phyloP scores from a whole-genome alignment of 2,797 vertebrate species.

The Macrochelys suwanniensis region DNA sequence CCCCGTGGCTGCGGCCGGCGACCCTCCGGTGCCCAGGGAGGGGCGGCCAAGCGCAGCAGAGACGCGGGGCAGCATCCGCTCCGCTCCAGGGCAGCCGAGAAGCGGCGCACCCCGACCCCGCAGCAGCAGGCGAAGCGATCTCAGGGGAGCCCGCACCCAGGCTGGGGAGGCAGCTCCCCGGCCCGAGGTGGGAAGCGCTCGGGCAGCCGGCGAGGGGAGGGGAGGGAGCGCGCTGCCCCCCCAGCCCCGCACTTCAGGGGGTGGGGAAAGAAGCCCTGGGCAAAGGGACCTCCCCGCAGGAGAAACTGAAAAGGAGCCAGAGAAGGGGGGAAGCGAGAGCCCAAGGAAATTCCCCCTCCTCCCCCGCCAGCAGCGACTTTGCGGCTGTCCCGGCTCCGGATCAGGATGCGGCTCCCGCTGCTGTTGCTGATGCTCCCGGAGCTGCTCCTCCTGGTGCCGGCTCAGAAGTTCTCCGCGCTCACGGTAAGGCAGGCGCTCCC shows the following conservation, averaged over 20 bases:
- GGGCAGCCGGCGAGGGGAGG: background rate
- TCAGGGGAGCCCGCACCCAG: background rate
- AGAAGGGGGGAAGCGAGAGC: background rate
- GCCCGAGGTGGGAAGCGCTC: background rate
- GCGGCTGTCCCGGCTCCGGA: background rate
- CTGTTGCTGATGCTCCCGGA: conserved; percentile 70
- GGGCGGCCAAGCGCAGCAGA: background rate
- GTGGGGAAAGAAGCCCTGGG: background rate
- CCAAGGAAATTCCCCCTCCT: background rate
- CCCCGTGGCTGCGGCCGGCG: background rate
- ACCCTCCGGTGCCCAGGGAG: background rate
- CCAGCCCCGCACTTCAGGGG: background rate
- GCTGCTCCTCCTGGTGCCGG: conserved; percentile 73
- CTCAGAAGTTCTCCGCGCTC: conserved; percentile 83
- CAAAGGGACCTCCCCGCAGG: conserved; percentile 9
- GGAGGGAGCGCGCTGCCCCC: background rate
- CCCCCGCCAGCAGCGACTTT: background rate
- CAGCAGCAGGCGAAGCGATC: background rate
- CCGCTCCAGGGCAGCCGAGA: background rate
- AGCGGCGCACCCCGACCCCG: background rate
- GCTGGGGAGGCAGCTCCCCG: background rate
- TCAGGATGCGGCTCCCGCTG: conserved; percentile 58
- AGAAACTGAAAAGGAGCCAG: background rate
- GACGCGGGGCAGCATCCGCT: background rate
- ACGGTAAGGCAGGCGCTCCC: conserved; percentile 71